Evolutionary conservation across 2,888 invertebrate genomes (phyloP).

Genomic region (Apodemia zela): DNA sequence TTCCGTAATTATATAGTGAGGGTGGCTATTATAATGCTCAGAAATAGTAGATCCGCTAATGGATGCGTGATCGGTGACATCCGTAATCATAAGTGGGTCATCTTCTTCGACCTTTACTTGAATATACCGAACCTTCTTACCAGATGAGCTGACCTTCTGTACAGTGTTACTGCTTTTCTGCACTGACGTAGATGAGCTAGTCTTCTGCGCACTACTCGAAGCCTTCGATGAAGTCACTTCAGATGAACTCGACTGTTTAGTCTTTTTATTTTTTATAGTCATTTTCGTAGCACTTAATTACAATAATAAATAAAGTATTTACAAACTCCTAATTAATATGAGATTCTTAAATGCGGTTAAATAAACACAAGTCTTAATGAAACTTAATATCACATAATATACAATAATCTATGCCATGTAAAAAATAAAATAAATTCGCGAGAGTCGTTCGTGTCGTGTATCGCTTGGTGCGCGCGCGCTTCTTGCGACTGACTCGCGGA

Average conservation of each 20-base stretch:
- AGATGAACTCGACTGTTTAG: conserved; percentile 63
- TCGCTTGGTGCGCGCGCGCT: conserved; percentile 66
- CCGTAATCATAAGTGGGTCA: conserved; percentile 77
- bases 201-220: conserved; percentile 71
- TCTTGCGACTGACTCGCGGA: conserved; percentile 71
- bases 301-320: conserved; percentile 36
- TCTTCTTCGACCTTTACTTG: conserved; percentile 78
- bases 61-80: conserved; percentile 70
- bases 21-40: conserved; percentile 74
- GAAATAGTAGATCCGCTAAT: conserved; percentile 72
- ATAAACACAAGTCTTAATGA: conserved; percentile 45
- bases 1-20: conserved; percentile 76
- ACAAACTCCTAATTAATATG: conserved; percentile 43
- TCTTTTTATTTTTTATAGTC: conserved; percentile 80
- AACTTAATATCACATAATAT: conserved; percentile 53
- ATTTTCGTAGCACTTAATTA: conserved; percentile 61
- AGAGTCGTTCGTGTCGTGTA: conserved; percentile 73
- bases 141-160: conserved; percentile 68
- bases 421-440: conserved; percentile 51
- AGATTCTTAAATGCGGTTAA: conserved; percentile 67
- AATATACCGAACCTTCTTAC: conserved; percentile 75
- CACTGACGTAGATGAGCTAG: conserved; percentile 61
- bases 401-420: conserved; percentile 63
- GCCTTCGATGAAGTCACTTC: conserved; percentile 67
- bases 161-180: conserved; percentile 64